Percentiles rank a stretch among this genome's conserved stretches.
These are phyloP conservation scores for Camarhynchus parvulus DNA, from an alignment of 2,113 vertebrate genomes.

Conservation along the genomic window DNA sequence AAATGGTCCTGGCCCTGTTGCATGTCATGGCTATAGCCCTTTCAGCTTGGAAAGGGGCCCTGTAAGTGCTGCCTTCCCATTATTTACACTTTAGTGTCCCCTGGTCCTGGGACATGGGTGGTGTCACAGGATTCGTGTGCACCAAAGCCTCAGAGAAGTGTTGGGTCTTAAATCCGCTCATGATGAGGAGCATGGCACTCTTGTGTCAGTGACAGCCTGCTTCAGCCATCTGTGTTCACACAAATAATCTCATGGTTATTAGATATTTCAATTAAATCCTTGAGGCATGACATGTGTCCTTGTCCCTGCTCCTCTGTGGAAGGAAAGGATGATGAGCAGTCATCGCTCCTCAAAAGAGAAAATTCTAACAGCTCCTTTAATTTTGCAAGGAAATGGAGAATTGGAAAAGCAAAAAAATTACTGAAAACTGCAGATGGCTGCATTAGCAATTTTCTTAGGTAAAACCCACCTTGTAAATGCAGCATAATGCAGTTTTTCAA, in stretches of 20 bases:
- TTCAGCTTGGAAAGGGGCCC: background rate
- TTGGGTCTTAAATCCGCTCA: background rate
- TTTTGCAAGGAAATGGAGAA: background rate
- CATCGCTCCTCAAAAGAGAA: background rate
- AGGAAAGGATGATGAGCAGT: background rate
- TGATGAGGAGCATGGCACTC: background rate
- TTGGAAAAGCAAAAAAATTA: background rate
- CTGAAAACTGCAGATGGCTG: background rate
- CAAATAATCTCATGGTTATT: background rate
- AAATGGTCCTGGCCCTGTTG: background rate
- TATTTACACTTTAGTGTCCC: background rate
- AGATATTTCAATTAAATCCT: background rate
- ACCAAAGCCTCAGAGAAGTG: background rate
- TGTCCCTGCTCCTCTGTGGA: background rate
- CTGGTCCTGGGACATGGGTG: rapidly evolving
- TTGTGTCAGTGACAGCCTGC: background rate
- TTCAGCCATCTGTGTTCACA: background rate
- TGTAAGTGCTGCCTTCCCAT: background rate
- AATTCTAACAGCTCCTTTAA: background rate
- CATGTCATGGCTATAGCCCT: background rate
- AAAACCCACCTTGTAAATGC: background rate
- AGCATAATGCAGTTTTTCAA: background rate
- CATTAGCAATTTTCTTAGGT: background rate
- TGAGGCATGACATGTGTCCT: background rate
- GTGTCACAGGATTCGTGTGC: rapidly evolving